These are phyloP conservation scores for Tachyglossus aculeatus DNA, from an alignment of 2,797 vertebrate species.

Conservation along the genomic window DNA sequence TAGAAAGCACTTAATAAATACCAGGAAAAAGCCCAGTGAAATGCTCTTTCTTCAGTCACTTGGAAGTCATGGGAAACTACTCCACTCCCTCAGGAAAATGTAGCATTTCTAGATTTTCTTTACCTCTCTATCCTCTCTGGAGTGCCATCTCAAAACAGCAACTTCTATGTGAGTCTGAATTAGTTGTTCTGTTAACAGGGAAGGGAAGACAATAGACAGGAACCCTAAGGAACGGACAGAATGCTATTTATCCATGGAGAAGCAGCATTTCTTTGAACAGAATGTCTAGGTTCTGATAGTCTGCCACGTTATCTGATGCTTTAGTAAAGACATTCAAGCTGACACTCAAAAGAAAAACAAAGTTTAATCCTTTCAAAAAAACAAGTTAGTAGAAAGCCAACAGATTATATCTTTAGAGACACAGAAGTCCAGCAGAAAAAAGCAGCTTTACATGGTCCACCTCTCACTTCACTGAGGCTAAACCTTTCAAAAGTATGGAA, in stretches of 20 bases:
- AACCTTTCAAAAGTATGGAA: too few species aligned
- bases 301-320: background rate
- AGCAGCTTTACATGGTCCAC: background rate
- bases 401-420: background rate
- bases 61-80: constrained; percentile 1
- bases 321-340: background rate
- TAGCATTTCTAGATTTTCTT: background rate
- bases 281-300: background rate
- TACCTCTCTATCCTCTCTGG: background rate
- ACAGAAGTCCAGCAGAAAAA: background rate
- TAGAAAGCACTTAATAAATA: too few species aligned
- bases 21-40: too few species aligned
- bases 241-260: background rate
- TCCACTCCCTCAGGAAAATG: constrained; percentile 8
- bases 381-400: background rate
- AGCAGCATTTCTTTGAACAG: background rate
- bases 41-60: background rate
- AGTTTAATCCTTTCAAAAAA: background rate
- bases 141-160: background rate
- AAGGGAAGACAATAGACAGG: background rate
- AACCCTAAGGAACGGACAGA: too few species aligned
- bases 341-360: background rate
- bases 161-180: background rate
- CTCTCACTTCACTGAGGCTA: too few species aligned
- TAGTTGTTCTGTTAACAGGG: background rate